Conservation (phyloP, 2,113 vertebrate species). For the Stictonetta naevosa region DNA sequence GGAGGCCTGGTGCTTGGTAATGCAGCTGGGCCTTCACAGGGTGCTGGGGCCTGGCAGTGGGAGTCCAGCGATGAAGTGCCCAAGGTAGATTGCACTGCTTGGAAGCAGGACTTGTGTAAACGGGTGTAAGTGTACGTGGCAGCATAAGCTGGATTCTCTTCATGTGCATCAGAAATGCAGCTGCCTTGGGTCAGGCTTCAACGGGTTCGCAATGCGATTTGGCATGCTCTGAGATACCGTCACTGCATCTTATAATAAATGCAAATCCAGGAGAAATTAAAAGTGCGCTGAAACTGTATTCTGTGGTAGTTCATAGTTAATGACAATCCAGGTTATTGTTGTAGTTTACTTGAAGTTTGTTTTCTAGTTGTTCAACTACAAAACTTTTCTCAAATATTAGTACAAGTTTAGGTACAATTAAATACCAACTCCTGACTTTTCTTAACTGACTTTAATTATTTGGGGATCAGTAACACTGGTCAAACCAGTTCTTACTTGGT, state of each 20-base stretch:
- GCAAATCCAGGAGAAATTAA: not conserved
- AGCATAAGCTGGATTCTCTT: not conserved
- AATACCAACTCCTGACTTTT: constrained; percentile 5
- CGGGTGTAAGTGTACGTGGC: not conserved
- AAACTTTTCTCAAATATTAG: not conserved
- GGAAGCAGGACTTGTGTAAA: not conserved
- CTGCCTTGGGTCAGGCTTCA: constrained; percentile 31
- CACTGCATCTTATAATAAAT: not conserved
- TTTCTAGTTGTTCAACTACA: not conserved
- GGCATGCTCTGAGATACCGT: not conserved
- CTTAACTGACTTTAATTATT: constrained; percentile 60
- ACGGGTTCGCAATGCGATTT: not conserved
- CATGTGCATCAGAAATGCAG: not conserved
- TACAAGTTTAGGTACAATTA: not conserved
- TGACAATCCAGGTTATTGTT: not conserved
- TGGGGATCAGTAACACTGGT: constrained; percentile 59
- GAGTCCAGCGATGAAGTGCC: not conserved
- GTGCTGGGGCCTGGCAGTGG: not conserved
- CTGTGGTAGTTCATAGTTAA: not conserved
- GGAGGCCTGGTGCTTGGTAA: not conserved
- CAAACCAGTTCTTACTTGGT: constrained; percentile 68
- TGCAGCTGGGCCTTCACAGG: not conserved
- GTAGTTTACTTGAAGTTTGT: not conserved
- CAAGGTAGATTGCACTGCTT: not conserved
- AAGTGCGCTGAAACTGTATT: not conserved